A percentile compares a stretch with the other conserved stretches of the same genome.
Conservation (phyloP, 2,113 vertebrate genomes). For the Plecotus auritus region DNA sequence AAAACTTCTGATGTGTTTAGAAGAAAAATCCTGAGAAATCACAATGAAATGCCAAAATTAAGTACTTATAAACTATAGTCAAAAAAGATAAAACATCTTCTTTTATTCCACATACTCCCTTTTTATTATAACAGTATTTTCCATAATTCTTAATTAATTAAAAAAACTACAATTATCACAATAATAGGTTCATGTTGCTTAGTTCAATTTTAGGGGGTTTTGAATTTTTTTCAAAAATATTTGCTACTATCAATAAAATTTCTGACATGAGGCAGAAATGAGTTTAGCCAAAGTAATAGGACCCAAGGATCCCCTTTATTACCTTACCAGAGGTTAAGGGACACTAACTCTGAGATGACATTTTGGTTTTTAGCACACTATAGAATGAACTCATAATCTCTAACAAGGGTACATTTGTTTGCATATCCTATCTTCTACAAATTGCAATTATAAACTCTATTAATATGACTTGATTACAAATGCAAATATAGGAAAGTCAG, state of each 20-base stretch:
- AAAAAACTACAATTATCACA: not conserved
- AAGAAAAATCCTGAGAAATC: not conserved
- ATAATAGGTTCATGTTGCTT: not conserved
- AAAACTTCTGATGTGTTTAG: not conserved
- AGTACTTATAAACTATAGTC: not conserved
- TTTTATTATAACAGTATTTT: not conserved
- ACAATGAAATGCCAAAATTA: not conserved
- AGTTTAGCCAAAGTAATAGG: slow-evolving; percentile 60
- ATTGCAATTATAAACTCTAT: not conserved
- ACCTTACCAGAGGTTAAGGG: slow-evolving; percentile 25
- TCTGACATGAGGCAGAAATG: slow-evolving; percentile 70
- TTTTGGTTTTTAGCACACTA: slow-evolving; percentile 49
- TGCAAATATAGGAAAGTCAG: not conserved
- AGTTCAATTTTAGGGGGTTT: not conserved
- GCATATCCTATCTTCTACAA: not conserved
- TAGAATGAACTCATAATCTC: slow-evolving; percentile 22
- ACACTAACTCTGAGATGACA: slow-evolving; percentile 52
- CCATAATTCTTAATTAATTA: not conserved
- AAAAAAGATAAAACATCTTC: not conserved
- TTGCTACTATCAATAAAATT: slow-evolving; percentile 53
- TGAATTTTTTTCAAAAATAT: not conserved
- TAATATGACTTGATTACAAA: not conserved
- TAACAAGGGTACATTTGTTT: slow-evolving; percentile 19
- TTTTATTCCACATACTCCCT: not conserved
- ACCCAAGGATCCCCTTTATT: slow-evolving; percentile 28